phyloP scores from a whole-genome alignment of 2,797 vertebrate species.

The Lophotriccus pileatus region DNA sequence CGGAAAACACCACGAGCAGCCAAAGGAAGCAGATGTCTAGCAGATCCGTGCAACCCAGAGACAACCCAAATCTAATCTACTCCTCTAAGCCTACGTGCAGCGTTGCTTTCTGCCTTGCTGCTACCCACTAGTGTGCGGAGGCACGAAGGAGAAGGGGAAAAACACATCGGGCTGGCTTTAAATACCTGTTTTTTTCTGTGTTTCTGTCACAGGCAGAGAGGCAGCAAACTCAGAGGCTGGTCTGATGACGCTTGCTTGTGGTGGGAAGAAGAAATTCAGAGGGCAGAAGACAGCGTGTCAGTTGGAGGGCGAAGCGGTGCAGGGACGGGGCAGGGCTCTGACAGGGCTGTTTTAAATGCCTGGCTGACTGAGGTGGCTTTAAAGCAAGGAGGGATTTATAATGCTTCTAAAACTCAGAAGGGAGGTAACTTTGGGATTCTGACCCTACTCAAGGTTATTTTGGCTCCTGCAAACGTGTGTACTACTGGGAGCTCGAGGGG shows the following conservation, averaged over 20 bases:
- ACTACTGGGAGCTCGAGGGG: neutral
- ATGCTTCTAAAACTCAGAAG: neutral
- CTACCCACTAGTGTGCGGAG: slow-evolving; percentile 4
- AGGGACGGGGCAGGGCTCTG: neutral
- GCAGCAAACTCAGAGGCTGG: slow-evolving; percentile 16
- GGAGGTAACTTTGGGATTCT: neutral
- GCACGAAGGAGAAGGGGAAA: neutral
- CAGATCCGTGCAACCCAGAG: neutral
- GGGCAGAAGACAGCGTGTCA: neutral
- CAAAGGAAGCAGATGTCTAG: slow-evolving; percentile 34
- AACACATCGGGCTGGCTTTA: neutral
- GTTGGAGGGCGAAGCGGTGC: neutral
- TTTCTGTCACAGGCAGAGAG: neutral
- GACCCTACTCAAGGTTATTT: neutral
- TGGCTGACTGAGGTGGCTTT: neutral
- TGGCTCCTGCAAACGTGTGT: fast-evolving
- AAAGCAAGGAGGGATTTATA: neutral
- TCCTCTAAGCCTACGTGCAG: slow-evolving; percentile 30
- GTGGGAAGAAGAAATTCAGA: slow-evolving; percentile 31
- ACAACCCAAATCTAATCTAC: slow-evolving; percentile 3
- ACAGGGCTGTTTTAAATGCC: neutral
- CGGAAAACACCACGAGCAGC: neutral
- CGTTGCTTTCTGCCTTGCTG: neutral
- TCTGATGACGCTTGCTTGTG: neutral
- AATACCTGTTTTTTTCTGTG: slow-evolving; percentile 31